Base-by-base conservation (phyloP, 2,113 vertebrate genomes). In the Salvelinus namaycush region DNA sequence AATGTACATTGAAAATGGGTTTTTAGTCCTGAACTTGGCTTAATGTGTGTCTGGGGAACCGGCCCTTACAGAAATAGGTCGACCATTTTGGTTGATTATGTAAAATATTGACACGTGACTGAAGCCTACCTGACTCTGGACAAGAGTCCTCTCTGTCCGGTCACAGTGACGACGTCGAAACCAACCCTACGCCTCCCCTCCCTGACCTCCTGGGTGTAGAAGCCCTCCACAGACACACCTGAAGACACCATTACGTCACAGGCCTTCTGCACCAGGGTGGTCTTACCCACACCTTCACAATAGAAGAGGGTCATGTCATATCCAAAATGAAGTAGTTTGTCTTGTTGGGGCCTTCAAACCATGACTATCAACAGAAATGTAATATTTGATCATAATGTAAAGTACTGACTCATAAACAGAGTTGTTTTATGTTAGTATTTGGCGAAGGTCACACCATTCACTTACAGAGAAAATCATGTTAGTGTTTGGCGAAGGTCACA, bases 191-290 rank as follows among this genome's bases (percentile, higher is more conserved):
- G 94, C 70, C 95, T 95, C 59, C 93, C 89, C 77, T 95, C 92
- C 77, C 96, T 93, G 79, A 99, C 95, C 92, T 99, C 98, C 80
- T 98, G 94, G 0, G 98, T 99, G 88, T 96, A 98, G 92, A 99
- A 99, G n/a, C 98, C 97, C 76, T 96, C 93, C 4, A 95, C 79
- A 5, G 88, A 80, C 78, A 94, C 13, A 0, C 95, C 94, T 0
- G 93, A 91, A 3, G 95, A 93, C 81, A 89, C 90, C 0, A 98
- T 80, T 14, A 89, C 88, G 48, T 96, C 96, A 76, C 90, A 92
- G 22, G 91, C 93, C 89, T 97, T 98, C 90, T 95, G 95, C 79
- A 99, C 94, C 87, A 99, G 85, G 14, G 97, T 98, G 74, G 96
- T 99, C 89, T 99, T 99, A 9, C 98, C 98, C 85, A 98, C 92